These are phyloP conservation scores for Zhengitettix transpicula DNA, from an alignment of 2,888 invertebrate genomes.

Conservation along the genomic window DNA sequence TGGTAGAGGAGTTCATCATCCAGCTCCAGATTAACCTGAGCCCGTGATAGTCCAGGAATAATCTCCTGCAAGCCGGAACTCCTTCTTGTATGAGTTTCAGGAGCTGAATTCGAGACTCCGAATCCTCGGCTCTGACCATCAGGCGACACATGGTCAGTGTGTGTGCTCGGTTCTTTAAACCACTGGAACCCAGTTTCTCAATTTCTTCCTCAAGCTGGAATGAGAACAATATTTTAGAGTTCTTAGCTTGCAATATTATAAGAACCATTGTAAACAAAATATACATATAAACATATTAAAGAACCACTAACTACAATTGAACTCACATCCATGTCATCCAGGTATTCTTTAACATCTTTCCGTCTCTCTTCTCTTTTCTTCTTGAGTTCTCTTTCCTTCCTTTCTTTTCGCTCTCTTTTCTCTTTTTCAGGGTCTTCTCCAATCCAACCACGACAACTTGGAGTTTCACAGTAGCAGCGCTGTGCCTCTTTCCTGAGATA, in stretches of 20 bases:
- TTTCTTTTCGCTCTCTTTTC: slow-evolving; percentile 14
- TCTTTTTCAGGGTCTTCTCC: slow-evolving; percentile 59
- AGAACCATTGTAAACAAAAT: background rate
- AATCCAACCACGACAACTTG: slow-evolving; percentile 86
- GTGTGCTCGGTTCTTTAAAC: slow-evolving; percentile 76
- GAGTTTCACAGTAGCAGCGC: slow-evolving; percentile 82
- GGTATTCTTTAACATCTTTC: slow-evolving; percentile 24
- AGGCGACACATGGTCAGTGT: slow-evolving; percentile 78
- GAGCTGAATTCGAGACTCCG: slow-evolving; percentile 48
- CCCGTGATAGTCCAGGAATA: slow-evolving; percentile 90
- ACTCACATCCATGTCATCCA: slow-evolving; percentile 46
- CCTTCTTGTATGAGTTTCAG: slow-evolving; percentile 63
- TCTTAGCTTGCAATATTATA: too few relatives aligned
- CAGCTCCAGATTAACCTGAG: slow-evolving; percentile 80
- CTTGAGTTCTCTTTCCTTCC: slow-evolving; percentile 23
- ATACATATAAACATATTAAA: background rate
- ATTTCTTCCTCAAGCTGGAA: slow-evolving; percentile 75
- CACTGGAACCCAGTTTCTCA: slow-evolving; percentile 55
- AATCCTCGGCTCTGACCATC: slow-evolving; percentile 80
- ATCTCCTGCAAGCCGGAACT: slow-evolving; percentile 62
- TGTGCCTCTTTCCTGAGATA: slow-evolving; percentile 75
- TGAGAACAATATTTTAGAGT: background rate
- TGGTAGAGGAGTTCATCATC: slow-evolving; percentile 58
- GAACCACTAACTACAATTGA: background rate
- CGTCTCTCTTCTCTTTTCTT: slow-evolving; percentile 20